Conservation (phyloP, 2,113 vertebrate species). For the Gopherus flavomarginatus region DNA sequence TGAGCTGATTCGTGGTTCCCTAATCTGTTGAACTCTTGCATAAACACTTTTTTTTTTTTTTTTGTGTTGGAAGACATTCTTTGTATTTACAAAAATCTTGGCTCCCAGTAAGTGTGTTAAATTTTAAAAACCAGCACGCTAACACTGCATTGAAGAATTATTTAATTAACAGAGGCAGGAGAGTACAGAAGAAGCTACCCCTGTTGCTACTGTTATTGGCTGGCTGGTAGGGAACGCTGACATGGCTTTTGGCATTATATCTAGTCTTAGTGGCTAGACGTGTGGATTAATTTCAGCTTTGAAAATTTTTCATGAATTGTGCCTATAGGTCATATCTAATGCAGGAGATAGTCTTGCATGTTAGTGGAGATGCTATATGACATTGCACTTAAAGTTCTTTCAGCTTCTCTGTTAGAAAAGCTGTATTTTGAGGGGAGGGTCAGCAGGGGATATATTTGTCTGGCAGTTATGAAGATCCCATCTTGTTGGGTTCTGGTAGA, state of each 20-base stretch:
- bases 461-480: neutral
- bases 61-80: neutral
- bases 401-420: neutral
- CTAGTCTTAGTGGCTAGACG: neutral
- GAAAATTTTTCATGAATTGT: neutral
- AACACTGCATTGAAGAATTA: neutral
- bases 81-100: neutral
- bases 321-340: neutral
- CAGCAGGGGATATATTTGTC: neutral
- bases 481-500: neutral
- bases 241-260: neutral
- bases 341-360: fast-evolving
- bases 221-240: neutral
- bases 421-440: neutral
- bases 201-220: neutral
- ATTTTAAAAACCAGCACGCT: fast-evolving
- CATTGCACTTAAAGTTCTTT: neutral
- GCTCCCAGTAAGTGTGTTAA: neutral
- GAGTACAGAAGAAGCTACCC: neutral
- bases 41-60: neutral
- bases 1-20: neutral
- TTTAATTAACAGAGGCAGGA: neutral
- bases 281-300: neutral
- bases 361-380: neutral
- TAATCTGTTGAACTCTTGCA: neutral